Conservation (phyloP, 1,140 invertebrate species). For the Camponotus vicinus region DNA sequence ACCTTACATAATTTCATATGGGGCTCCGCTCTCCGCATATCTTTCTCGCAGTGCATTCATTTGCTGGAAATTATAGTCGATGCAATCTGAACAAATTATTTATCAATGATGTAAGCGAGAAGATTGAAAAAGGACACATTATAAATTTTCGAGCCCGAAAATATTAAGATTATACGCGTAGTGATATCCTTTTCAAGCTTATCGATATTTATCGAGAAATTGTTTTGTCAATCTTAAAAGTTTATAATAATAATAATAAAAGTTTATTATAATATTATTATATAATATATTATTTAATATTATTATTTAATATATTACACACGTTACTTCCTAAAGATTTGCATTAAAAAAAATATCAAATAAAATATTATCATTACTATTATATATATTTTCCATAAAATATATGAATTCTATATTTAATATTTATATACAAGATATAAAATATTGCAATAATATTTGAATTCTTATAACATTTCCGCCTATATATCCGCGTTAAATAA, state of each 20-base stretch:
- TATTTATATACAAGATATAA: no score
- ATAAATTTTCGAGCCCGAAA: slow-evolving; percentile 21
- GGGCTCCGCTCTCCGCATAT: slow-evolving; percentile 18
- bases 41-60: slow-evolving; percentile 44
- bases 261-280: no score
- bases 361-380: neutral
- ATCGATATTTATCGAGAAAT: slow-evolving; percentile 10
- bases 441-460: neutral
- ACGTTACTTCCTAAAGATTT: no score
- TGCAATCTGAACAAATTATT: slow-evolving; percentile 58
- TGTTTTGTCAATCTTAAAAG: slow-evolving; percentile 26
- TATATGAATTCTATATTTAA: neutral
- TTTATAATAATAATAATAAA: slow-evolving; percentile 10
- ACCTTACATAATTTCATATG: slow-evolving; percentile 51
- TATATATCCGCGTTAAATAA: slow-evolving; percentile 20
- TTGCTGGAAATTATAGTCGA: slow-evolving; percentile 53
- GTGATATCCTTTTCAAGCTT: slow-evolving; percentile 11
- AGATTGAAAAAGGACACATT: slow-evolving; percentile 10
- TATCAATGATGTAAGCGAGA: slow-evolving; percentile 31
- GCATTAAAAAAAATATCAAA: neutral
- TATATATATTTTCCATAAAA: neutral
- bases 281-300: no score
- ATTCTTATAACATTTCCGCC: slow-evolving; percentile 5
- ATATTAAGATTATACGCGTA: slow-evolving; percentile 30
- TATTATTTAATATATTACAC: no score